These are phyloP conservation scores for Dipodomys stephensi DNA, from an alignment of 2,113 vertebrate genomes.

Conservation along the genomic window DNA sequence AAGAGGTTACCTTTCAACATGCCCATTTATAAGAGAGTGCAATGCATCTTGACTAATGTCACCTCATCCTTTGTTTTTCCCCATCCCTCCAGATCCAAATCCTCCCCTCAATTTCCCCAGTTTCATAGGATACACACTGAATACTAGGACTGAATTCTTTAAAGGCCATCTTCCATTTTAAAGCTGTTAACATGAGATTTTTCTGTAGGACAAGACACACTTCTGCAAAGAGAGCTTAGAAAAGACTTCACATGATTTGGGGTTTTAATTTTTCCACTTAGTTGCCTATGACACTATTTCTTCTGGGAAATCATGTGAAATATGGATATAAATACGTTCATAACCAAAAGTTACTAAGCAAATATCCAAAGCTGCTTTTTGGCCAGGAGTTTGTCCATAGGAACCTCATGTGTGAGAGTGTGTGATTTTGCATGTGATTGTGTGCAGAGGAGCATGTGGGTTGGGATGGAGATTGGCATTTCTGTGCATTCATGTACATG, in stretches of 20 bases:
- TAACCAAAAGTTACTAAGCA: background rate
- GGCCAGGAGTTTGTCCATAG: background rate
- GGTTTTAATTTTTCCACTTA: background rate
- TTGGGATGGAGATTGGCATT: too few species aligned
- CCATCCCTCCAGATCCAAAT: too few species aligned
- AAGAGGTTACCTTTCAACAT: too few species aligned
- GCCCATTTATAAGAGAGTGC: too few species aligned
- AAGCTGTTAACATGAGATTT: background rate
- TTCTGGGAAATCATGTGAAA: background rate
- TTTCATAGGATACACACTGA: too few species aligned
- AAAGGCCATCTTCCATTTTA: background rate
- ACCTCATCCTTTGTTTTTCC: too few species aligned
- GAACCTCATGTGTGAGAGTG: background rate
- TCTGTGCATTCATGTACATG: too few species aligned
- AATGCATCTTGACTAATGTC: too few species aligned
- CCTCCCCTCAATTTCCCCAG: too few species aligned
- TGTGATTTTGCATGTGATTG: too few species aligned
- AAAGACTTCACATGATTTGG: background rate
- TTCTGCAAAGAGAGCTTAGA: conserved; percentile 34
- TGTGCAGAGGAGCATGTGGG: too few species aligned
- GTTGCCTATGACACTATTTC: background rate
- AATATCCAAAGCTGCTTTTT: background rate
- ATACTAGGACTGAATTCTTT: too few species aligned
- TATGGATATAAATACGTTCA: background rate
- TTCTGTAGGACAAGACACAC: background rate